phyloP scores from a whole-genome alignment of 1,140 invertebrate species.

The Procambarus clarkii region DNA sequence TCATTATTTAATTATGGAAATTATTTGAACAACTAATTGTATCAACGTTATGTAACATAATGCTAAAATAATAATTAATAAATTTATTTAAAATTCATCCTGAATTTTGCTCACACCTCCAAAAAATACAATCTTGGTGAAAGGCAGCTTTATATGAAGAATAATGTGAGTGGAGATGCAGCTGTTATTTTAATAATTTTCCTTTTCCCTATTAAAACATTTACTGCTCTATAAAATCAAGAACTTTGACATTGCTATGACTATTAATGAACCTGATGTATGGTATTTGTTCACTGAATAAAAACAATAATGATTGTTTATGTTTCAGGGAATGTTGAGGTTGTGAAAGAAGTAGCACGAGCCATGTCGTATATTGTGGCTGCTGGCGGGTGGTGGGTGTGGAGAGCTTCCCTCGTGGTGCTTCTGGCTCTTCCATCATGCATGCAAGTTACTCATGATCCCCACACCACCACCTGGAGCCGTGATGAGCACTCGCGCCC shows the following conservation, averaged over 20 bases:
- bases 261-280: no score
- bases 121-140: background rate
- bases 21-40: no score
- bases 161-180: background rate
- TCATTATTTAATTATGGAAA: background rate
- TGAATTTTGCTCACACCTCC: background rate
- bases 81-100: background rate
- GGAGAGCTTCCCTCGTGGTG: background rate
- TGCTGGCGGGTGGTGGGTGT: background rate
- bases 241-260: no score
- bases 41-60: no score
- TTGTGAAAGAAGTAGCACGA: background rate
- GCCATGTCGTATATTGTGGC: background rate
- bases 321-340: slow-evolving; percentile 5
- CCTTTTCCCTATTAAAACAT: background rate
- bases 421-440: background rate
- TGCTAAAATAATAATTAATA: background rate
- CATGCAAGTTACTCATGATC: background rate
- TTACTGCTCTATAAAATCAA: background rate
- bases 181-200: slow-evolving; percentile 22
- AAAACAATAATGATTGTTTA: background rate
- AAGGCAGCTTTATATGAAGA: background rate
- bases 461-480: no score
- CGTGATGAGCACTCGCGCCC: no score
- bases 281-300: background rate